A percentile compares a stretch with the other conserved stretches of the same genome.
phyloP scores from a whole-genome alignment of 2,113 vertebrate species.

The Delphinapterus leucas region DNA sequence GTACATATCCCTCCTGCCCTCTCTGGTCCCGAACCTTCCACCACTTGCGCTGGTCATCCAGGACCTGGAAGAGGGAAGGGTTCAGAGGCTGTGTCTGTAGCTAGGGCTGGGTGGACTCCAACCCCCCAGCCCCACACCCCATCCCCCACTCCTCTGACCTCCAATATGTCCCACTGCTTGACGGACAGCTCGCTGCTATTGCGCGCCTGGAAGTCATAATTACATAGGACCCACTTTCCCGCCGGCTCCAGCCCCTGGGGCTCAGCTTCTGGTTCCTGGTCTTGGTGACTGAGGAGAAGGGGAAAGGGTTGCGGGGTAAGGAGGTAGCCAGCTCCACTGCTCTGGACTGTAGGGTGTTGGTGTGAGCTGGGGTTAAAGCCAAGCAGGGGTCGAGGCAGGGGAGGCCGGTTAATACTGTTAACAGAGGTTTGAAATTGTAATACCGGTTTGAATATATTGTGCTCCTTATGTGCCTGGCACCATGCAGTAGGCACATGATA shows the following conservation, averaged over 20 bases:
- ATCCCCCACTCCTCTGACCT: constrained; percentile 78
- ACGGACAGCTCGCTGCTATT: constrained; percentile 92
- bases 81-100: background rate
- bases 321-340: background rate
- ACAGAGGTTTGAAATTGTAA: background rate
- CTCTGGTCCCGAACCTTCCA: constrained; percentile 74
- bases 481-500: background rate
- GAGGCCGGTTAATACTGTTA: constrained; percentile 45
- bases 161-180: constrained; percentile 85
- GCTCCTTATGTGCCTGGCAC: background rate
- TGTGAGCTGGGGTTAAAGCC: constrained; percentile 53
- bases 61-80: constrained; percentile 48
- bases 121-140: no score
- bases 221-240: constrained; percentile 80
- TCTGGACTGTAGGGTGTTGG: background rate
- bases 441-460: background rate
- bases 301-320: background rate
- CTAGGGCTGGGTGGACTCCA: background rate
- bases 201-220: constrained; percentile 91
- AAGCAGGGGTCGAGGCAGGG: background rate
- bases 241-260: background rate
- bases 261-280: constrained; percentile 13
- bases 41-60: constrained; percentile 78
- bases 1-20: constrained; percentile 72
- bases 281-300: constrained; percentile 46